Evolutionary conservation across 2,113 vertebrate species (phyloP), one percentile per base, ranked within the genome.

Genomic region (Paramisgurnus dabryanus): DNA sequence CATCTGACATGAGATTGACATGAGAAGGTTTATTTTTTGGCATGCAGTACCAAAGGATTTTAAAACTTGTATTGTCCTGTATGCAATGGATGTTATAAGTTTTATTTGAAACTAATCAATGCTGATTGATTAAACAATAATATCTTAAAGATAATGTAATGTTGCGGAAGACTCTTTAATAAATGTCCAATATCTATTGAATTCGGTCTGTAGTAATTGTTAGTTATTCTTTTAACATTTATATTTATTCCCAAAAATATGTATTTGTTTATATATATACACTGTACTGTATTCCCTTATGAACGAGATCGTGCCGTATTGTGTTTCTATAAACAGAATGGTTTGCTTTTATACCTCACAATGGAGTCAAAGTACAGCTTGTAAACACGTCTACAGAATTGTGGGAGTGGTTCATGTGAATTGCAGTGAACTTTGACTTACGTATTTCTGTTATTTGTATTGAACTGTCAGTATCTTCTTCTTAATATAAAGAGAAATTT

Each of bases 341-440:
- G 9, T 43, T 73, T 53, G 40, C 12, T 60, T 76, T 85, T 73
- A 69, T 80, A 76, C 67, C 43, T 67, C 66, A 8, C 43, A 53
- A n/a, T n/a, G 11, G 66, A 65, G 27, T 68, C 67, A 80, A 83
- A 77, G 71, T 71, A 79, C 81, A 64, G 22, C 66, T 57, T 9
- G 11, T 53, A 60, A 47, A 22, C 22, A 5, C 41, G 27, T 45
- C 9, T 13, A 11, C 22, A 39, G 22, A 3, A 67, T 69, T 7
- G 50, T 63, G 57, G 57, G 17, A 64, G 40, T 65, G 67, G 53
- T 43, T 64, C 7, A 39, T 67, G 40, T 15, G 34, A 27, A 58
- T 50, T 53, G 18, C 55, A n/a, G 39, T 55, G 64, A 72, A 63
- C 67, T 82, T 79, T 78, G 67, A 53, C 65, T 64, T 67, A 15